Evolutionary conservation across 2,113 vertebrate genomes (phyloP), one percentile per base, ranked within the genome.

Genomic region (Alethe castanea): DNA sequence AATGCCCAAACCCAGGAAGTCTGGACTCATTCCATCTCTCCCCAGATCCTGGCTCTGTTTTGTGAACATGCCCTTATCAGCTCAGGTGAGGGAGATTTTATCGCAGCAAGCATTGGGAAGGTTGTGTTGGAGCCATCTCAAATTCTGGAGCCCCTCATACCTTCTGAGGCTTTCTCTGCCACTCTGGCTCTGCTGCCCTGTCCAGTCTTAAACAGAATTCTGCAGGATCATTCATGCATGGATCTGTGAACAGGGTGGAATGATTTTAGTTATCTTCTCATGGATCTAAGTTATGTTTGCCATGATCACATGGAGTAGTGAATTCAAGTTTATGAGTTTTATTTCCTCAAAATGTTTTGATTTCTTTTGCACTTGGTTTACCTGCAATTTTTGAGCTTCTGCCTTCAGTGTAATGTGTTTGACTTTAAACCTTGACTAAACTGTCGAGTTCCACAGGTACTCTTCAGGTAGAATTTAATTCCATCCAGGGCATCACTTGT

Each of bases 201-300:
- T 69, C 66, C 66, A 78, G 92, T 81, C 74, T 71, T n/a, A 81
- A 77, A 59, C 35, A 62, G 44, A 78, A 52, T 95, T 96, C 94
- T 96, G 72, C 79, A 48, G 47, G 80, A 42, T 76, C 92, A 45
- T 74, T 95, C 95, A 91, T 94, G 96, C 93, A 14, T 95, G 78
- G 70, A 48, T 88, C 77, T 94, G 82, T 81, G 97, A 96, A 72
- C 84, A 91, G 80, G 65, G n/a, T 65, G 92, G 81, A 94, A 95
- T 80, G 67, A 24, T 90, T 94, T 53, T 2, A 31, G 80, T 97
- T 97, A 97, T 97, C 97, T 96, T 93, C 94, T 93, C 22, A 7
- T 61, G 90, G 48, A 97, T 97, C 97, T 96, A 82, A 94, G 81
- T 88, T 97, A 66, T 96, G 87, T 92, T 96, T 92, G 78, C 95